phyloP scores from a whole-genome alignment of 2,797 vertebrate species.

The Betta splendens region DNA sequence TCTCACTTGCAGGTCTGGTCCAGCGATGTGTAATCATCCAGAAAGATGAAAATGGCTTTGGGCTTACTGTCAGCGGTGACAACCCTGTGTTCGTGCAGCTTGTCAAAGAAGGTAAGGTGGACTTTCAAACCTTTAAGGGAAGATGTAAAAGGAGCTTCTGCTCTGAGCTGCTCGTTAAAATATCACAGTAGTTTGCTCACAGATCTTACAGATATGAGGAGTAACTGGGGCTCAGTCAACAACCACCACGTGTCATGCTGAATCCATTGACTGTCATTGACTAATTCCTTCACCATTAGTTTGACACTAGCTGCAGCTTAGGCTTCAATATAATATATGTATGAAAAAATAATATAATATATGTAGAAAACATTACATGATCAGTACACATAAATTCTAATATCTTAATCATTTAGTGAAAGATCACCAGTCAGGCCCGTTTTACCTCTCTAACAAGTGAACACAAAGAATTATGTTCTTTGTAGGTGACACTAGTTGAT shows the following conservation, averaged over 20 bases:
- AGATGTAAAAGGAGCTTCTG: constrained; percentile 19
- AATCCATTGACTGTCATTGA: constrained; percentile 17
- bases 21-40: constrained; percentile 99
- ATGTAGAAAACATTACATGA: constrained; percentile 31
- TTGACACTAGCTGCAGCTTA: constrained; percentile 35
- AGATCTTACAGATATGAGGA: constrained; percentile 14
- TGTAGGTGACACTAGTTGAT: constrained; percentile 4
- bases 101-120: constrained; percentile 94
- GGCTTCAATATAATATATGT: too few relatives aligned
- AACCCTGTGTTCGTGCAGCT: constrained; percentile 99
- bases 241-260: constrained; percentile 8
- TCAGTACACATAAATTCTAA: constrained; percentile 18
- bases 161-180: constrained; percentile 5
- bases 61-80: constrained; percentile 98
- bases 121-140: constrained; percentile 19
- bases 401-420: not conserved
- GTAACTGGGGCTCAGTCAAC: constrained; percentile 31
- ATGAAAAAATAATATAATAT: too few relatives aligned
- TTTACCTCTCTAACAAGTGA: not conserved
- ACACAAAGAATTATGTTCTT: not conserved
- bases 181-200: constrained; percentile 15
- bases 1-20: constrained; percentile 89
- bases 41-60: constrained; percentile 98
- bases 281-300: constrained; percentile 37
- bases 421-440: not conserved